Evolutionary conservation across 1,140 invertebrate species (phyloP).

Genomic region (Probaryconus sp.): DNA sequence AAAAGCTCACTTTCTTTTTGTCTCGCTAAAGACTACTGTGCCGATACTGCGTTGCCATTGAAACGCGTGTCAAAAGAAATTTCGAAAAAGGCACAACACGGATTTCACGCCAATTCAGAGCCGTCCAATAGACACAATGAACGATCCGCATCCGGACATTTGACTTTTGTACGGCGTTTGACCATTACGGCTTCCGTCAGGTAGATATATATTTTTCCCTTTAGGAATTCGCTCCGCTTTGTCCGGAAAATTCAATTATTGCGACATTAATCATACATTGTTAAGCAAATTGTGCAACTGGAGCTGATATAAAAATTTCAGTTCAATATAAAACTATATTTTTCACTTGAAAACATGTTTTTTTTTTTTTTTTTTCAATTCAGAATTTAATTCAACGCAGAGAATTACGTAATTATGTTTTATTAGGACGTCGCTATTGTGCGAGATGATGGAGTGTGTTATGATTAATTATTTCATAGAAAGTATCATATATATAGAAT

Average conservation of each 20-base stretch:
- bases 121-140: conserved; percentile 52
- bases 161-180: conserved; percentile 74
- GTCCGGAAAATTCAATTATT: conserved; percentile 52
- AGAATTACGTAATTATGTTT: too few species aligned
- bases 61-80: conserved; percentile 67
- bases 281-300: conserved; percentile 12
- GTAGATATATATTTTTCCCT: conserved; percentile 22
- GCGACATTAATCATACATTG: conserved; percentile 36
- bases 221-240: conserved; percentile 32
- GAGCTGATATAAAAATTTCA: background rate
- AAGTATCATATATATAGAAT: too few species aligned
- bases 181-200: conserved; percentile 68
- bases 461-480: too few species aligned
- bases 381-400: too few species aligned
- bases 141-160: conserved; percentile 69
- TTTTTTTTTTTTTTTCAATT: too few species aligned
- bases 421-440: too few species aligned
- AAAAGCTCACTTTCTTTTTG: conserved; percentile 62
- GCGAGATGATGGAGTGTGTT: too few species aligned
- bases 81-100: conserved; percentile 74
- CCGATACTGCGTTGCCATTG: conserved; percentile 53
- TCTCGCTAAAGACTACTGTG: conserved; percentile 47
- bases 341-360: too few species aligned
- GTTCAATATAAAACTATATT: too few species aligned
- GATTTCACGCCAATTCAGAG: conserved; percentile 76